Percentiles rank a stretch among this genome's conserved stretches.
Evolutionary conservation across 2,797 vertebrate species (phyloP).

Genomic region (Eutrigla gurnardus): DNA sequence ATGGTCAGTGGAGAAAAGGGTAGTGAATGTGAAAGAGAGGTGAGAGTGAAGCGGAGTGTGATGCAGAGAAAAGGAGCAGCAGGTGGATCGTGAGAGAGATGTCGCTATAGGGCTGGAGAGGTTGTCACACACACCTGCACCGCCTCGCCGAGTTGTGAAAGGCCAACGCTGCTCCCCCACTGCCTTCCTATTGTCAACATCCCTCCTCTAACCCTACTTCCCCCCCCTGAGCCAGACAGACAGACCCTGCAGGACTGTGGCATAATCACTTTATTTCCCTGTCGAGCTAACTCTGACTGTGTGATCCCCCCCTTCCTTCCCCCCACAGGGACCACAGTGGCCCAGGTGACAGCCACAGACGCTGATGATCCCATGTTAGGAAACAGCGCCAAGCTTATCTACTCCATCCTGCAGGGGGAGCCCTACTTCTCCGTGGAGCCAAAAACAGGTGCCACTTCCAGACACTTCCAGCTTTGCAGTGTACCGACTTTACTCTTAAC

Average conservation of each 20-base stretch:
- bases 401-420: constrained; percentile 92
- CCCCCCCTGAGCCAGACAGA: constrained; percentile 63
- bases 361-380: constrained; percentile 90
- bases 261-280: constrained; percentile 81
- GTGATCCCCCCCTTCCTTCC: constrained; percentile 48
- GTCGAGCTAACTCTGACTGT: constrained; percentile 62
- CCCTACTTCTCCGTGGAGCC: constrained; percentile 97
- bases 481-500: not conserved
- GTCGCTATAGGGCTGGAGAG: constrained; percentile 59
- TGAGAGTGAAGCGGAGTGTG: constrained; percentile 36
- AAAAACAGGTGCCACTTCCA: constrained; percentile 87
- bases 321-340: constrained; percentile 90
- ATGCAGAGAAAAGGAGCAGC: constrained; percentile 45
- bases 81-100: constrained; percentile 54
- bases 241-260: constrained; percentile 69
- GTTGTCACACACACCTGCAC: constrained; percentile 75
- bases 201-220: constrained; percentile 37
- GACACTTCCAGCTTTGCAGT: not conserved
- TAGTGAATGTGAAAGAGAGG: constrained; percentile 57
- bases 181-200: constrained; percentile 52
- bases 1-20: constrained; percentile 48
- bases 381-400: constrained; percentile 92
- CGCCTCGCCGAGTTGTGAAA: constrained; percentile 46
- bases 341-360: constrained; percentile 94
- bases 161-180: constrained; percentile 24